Evolutionary conservation across 2,797 vertebrate species (phyloP), one percentile per base, ranked within the genome.

Genomic region (Xenops minutus): DNA sequence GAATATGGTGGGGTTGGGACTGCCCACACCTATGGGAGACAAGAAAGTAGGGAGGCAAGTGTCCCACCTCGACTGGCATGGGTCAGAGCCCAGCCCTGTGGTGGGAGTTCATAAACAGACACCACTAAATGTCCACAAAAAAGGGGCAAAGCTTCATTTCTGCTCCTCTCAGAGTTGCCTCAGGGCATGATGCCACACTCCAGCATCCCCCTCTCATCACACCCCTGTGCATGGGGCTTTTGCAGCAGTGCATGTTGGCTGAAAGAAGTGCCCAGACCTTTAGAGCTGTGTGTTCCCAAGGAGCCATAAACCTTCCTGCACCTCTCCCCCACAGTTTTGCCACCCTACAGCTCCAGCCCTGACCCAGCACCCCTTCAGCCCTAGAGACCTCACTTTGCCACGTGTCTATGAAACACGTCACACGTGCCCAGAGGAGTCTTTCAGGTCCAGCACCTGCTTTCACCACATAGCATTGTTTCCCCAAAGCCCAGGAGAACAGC

Each of bases 211-310:
- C 4, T 4, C 27, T 36, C n/a, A 9, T 16, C 14, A 2, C 7
- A 21, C 5, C 6, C 29, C 19, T 4, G 0, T 0, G 4, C 34
- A 23, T 0, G 0, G 10, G 8, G 9, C 10, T 74, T 85, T 49
- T 36, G 24, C 55, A 59, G 18, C 29, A 21, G 17, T 7, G 8
- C 12, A 30, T 27, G 34, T 30, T 23, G 39, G 23, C 14, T 56
- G 20, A 36, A 72, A 69, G 41, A 68, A 76, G 16, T 9, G 4
- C 39, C 46, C 3, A 5, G 9, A 39, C 13, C 5, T 59, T 81
- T 52, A 27, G 32, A 51, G 32, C 27, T 66, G 13, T 2, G 0
- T 10, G 1, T 29, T 78, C 29, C n/a, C n/a, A 55, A 78, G 74
- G n/a, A 88, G 5, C 54, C 80, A 34, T 1, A 66, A 85, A 59